Conservation (phyloP, 2,888 invertebrate genomes). For the Chelonus formosanus region DNA sequence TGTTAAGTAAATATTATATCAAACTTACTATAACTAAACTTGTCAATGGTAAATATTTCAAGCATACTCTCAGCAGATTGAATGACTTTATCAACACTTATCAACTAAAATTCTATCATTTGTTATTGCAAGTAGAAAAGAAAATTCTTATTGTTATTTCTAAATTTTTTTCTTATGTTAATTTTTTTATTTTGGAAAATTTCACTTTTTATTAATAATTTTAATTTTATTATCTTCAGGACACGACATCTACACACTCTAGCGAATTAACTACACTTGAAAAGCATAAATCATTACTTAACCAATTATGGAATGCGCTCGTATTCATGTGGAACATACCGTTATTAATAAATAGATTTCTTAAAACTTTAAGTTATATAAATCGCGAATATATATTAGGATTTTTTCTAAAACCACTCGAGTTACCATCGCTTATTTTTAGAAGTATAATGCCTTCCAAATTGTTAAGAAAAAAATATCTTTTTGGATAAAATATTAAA, state of each 20-base stretch:
- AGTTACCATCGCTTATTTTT: slow-evolving; percentile 51
- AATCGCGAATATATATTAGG: slow-evolving; percentile 49
- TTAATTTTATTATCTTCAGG: slow-evolving; percentile 59
- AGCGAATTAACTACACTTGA: slow-evolving; percentile 47
- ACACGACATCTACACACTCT: slow-evolving; percentile 48
- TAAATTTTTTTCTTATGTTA: slow-evolving; percentile 4
- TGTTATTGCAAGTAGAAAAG: too few species aligned
- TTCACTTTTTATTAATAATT: slow-evolving; percentile 23
- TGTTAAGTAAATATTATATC: background rate
- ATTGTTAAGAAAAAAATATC: background rate
- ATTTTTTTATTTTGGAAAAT: background rate
- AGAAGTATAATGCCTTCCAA: slow-evolving; percentile 37
- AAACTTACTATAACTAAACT: background rate
- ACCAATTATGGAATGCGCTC: slow-evolving; percentile 55
- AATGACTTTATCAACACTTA: too few species aligned
- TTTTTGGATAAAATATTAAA: slow-evolving; percentile 4
- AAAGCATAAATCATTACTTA: slow-evolving; percentile 47
- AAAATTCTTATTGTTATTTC: slow-evolving; percentile 1
- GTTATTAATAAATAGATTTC: slow-evolving; percentile 47
- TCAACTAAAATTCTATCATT: too few species aligned
- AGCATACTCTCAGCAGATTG: too few species aligned
- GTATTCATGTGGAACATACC: slow-evolving; percentile 52
- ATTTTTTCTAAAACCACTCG: slow-evolving; percentile 48
- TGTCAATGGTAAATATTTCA: too few species aligned
- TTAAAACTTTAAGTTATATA: slow-evolving; percentile 46